Conservation (phyloP, 2,113 vertebrate genomes). For the Ailurus styani region DNA sequence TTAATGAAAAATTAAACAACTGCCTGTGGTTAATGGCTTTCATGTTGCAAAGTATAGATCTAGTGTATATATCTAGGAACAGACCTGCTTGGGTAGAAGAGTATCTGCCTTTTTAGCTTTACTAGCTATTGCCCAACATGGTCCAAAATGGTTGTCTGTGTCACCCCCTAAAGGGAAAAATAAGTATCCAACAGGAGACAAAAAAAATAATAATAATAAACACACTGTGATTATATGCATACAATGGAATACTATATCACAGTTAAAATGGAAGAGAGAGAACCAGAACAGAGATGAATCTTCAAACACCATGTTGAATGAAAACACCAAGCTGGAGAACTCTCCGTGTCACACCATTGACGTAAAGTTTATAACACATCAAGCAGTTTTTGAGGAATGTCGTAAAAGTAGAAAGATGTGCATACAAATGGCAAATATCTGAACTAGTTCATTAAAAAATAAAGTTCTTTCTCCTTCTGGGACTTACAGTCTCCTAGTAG, state of each 20-base stretch:
- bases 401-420: neutral
- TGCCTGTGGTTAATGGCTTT: neutral
- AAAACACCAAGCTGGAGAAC: neutral
- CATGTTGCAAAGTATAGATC: neutral
- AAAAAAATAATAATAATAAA: neutral
- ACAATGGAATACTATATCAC: neutral
- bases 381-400: constrained; percentile 10
- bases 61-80: neutral
- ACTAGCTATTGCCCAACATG: neutral
- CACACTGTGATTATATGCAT: neutral
- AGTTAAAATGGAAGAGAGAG: constrained; percentile 1
- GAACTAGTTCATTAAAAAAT: neutral
- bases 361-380: neutral
- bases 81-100: neutral
- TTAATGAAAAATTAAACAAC: constrained; percentile 37
- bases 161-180: neutral
- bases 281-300: neutral
- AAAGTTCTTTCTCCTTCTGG: neutral
- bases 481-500: neutral
- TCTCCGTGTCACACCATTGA: neutral
- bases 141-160: neutral
- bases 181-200: constrained; percentile 12
- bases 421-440: neutral
- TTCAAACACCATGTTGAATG: neutral
- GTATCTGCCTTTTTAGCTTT: neutral